phyloP scores from a whole-genome alignment of 2,113 vertebrate genomes.

The Periophthalmus modestus region DNA sequence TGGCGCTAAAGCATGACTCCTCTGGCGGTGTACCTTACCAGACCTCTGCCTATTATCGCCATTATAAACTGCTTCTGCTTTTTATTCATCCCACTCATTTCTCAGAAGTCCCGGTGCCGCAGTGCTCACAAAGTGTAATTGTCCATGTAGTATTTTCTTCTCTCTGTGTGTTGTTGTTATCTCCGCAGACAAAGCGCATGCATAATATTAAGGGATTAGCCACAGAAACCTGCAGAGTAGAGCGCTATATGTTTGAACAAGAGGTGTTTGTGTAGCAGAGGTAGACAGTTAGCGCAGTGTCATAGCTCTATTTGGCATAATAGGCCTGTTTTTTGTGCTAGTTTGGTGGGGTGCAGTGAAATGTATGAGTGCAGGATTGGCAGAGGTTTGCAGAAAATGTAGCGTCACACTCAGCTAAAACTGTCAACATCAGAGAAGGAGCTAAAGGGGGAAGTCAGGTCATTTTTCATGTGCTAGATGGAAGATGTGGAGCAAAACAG shows the following conservation, averaged over 20 bases:
- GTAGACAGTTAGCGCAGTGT: slow-evolving; percentile 8
- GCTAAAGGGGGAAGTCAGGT: background rate
- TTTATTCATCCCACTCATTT: slow-evolving; percentile 71
- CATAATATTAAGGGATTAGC: slow-evolving; percentile 39
- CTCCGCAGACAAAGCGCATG: slow-evolving; percentile 50
- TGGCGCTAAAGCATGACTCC: slow-evolving; percentile 72
- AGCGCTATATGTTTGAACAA: slow-evolving; percentile 5
- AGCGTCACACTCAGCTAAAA: background rate
- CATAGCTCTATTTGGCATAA: slow-evolving; percentile 1
- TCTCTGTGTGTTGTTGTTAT: slow-evolving; percentile 49
- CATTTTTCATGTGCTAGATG: background rate
- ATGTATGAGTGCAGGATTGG: slow-evolving; percentile 8
- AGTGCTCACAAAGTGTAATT: slow-evolving; percentile 61
- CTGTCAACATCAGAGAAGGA: slow-evolving; percentile 11
- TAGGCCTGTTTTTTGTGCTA: slow-evolving; percentile 8
- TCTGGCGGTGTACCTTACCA: slow-evolving; percentile 60
- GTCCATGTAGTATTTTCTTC: slow-evolving; percentile 48
- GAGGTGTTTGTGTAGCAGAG: background rate
- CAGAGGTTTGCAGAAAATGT: background rate
- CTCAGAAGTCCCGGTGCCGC: slow-evolving; percentile 69
- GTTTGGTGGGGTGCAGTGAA: slow-evolving; percentile 14
- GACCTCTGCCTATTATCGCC: slow-evolving; percentile 48
- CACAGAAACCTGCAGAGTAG: slow-evolving; percentile 26
- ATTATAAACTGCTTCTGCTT: slow-evolving; percentile 53
- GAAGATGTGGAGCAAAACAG: background rate